Evolutionary conservation across 2,113 vertebrate species (phyloP).

Genomic region (Bos javanicus): DNA sequence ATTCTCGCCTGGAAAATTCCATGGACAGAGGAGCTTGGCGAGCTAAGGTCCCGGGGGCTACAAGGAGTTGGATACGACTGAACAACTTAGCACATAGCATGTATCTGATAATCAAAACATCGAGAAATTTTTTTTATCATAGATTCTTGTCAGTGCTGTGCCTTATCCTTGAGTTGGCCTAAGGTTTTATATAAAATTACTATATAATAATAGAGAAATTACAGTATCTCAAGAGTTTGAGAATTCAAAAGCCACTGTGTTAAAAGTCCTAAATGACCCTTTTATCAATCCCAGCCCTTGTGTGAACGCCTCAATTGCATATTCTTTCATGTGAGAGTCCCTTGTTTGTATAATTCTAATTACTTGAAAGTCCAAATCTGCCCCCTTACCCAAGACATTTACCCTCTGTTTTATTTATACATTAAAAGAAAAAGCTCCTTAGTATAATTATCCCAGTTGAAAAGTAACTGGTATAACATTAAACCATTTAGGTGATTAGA

Average conservation of each 20-base stretch:
- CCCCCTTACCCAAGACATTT: neutral
- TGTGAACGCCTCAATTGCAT: neutral
- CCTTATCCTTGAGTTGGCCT: neutral
- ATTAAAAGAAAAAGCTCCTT: neutral
- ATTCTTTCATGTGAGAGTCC: neutral
- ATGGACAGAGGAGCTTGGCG: neutral
- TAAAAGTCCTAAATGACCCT: neutral
- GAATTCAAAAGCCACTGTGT: neutral
- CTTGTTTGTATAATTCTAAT: neutral
- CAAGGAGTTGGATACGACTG: neutral
- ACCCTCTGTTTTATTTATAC: neutral
- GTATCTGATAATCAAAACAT: neutral
- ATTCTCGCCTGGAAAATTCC: neutral
- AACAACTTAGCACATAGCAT: neutral
- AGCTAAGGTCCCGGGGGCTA: neutral
- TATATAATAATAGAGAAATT: constrained; percentile 11
- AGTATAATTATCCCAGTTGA: neutral
- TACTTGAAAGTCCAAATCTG: neutral
- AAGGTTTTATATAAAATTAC: constrained; percentile 26
- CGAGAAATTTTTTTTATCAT: neutral
- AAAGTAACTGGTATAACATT: constrained; percentile 6
- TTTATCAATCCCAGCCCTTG: neutral
- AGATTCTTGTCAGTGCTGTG: neutral
- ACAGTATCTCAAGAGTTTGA: neutral
- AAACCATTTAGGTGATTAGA: neutral